A percentile compares a stretch with the other conserved stretches of the same genome.
Conservation (phyloP, 2,797 vertebrate genomes). For the Trachops cirrhosus region DNA sequence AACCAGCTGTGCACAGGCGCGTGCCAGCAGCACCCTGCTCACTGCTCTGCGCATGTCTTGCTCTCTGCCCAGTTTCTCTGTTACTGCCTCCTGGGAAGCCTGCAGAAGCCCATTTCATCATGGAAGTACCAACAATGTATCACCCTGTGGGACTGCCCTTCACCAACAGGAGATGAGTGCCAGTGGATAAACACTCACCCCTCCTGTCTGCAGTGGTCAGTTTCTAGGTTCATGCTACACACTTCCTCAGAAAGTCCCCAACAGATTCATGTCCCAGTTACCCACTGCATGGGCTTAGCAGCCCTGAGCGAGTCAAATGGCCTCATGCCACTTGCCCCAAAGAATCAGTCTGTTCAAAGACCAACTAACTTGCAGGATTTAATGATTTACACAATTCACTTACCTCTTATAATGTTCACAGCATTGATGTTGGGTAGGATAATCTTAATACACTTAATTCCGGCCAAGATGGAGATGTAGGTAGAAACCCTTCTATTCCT, state of each 20-base stretch:
- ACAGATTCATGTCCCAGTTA: rapidly evolving
- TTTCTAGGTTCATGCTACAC: neutral
- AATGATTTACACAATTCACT: neutral
- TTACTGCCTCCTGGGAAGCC: neutral
- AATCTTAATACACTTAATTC: neutral
- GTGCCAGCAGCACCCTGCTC: neutral
- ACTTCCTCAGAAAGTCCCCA: neutral
- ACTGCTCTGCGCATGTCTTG: rapidly evolving
- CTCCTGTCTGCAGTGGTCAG: neutral
- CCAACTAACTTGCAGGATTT: neutral
- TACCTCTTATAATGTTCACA: neutral
- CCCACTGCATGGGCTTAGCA: no score
- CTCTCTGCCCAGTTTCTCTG: neutral
- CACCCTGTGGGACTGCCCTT: neutral
- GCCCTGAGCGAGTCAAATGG: neutral
- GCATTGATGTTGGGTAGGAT: neutral
- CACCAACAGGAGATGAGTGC: neutral
- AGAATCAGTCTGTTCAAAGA: neutral
- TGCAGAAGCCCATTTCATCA: no score
- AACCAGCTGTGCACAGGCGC: neutral
- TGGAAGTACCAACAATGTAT: rapidly evolving
- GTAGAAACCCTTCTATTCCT: no score
- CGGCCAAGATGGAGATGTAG: no score
- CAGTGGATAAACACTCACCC: neutral
- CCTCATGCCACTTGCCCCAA: neutral